phyloP scores from a whole-genome alignment of 2,888 invertebrate species.

The Zygothrica quintamaculata region DNA sequence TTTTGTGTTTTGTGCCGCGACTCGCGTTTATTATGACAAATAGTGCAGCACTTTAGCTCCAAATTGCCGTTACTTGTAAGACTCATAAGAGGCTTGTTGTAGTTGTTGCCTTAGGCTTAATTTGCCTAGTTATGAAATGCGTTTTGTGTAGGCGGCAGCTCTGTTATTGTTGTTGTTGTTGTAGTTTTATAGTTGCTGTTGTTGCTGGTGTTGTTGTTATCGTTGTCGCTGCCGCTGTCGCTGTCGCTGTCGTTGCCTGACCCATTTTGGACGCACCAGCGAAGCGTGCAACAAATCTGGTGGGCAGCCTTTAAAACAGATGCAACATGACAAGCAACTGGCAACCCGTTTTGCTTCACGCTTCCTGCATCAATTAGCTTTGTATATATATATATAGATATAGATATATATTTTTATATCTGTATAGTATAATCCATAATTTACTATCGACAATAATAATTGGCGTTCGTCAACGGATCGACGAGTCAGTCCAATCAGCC shows the following conservation, averaged over 20 bases:
- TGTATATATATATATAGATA: constrained; percentile 11
- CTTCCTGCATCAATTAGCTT: constrained; percentile 78
- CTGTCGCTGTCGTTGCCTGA: constrained; percentile 60
- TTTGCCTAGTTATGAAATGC: constrained; percentile 77
- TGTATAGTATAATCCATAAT: constrained; percentile 56
- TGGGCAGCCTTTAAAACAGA: constrained; percentile 58
- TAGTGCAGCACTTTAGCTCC: constrained; percentile 71
- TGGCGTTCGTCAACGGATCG: constrained; percentile 57
- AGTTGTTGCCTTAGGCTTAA: constrained; percentile 72
- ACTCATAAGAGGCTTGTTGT: constrained; percentile 60
- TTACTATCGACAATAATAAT: constrained; percentile 60
- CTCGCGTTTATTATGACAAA: constrained; percentile 80
- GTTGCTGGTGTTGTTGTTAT: constrained; percentile 15
- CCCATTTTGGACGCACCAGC: constrained; percentile 62
- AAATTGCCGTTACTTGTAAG: constrained; percentile 72
- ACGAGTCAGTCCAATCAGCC: constrained; percentile 57
- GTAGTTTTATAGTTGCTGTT: constrained; percentile 12
- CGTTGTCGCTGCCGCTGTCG: constrained; percentile 9
- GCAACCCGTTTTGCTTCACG: constrained; percentile 68
- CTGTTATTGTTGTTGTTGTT: constrained; percentile 9
- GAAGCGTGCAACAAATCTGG: constrained; percentile 51
- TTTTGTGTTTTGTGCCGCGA: constrained; percentile 39
- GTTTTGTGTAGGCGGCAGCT: constrained; percentile 67
- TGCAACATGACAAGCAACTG: constrained; percentile 60
- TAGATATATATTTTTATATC: constrained; percentile 11